phyloP scores from a whole-genome alignment of 92 coral and sea anemone genomes.

The Epizoanthus scotinus region DNA sequence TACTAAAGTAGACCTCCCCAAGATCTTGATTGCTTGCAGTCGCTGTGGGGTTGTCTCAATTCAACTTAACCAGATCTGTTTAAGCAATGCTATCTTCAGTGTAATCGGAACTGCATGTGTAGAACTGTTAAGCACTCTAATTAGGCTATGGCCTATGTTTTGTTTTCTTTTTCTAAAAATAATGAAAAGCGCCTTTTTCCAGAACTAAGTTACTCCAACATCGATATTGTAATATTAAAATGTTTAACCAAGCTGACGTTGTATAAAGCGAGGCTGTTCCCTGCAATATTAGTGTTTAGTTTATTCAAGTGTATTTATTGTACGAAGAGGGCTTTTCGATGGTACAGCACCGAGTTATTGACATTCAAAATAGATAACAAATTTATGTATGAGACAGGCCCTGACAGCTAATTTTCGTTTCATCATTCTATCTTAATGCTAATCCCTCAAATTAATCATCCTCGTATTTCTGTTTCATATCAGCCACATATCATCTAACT shows the following conservation, averaged over 20 bases:
- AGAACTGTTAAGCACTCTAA: background rate
- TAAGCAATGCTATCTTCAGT: background rate
- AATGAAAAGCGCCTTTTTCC: too few relatives aligned
- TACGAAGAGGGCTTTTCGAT: background rate
- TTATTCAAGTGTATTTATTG: background rate
- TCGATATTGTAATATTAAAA: too few relatives aligned
- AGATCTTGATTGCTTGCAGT: background rate
- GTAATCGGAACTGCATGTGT: constrained; percentile 12
- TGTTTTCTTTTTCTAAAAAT: background rate
- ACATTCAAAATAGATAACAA: constrained; percentile 6
- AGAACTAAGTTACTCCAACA: too few relatives aligned
- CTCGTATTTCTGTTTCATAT: too few relatives aligned
- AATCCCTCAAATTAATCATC: too few relatives aligned
- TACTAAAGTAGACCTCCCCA: background rate
- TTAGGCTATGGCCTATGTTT: background rate
- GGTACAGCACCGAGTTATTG: background rate
- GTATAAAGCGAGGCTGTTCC: too few relatives aligned
- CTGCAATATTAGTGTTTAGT: background rate
- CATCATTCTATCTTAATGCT: background rate
- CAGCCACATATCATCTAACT: background rate
- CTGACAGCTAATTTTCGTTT: background rate
- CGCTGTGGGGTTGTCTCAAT: constrained; percentile 10
- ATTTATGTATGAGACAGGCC: background rate
- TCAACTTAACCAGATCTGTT: too few relatives aligned
- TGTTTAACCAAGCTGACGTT: too few relatives aligned